Percentiles rank a stretch among this genome's conserved stretches.
Evolutionary conservation across 2,888 invertebrate species (phyloP).

Genomic region (Tipula unca): DNA sequence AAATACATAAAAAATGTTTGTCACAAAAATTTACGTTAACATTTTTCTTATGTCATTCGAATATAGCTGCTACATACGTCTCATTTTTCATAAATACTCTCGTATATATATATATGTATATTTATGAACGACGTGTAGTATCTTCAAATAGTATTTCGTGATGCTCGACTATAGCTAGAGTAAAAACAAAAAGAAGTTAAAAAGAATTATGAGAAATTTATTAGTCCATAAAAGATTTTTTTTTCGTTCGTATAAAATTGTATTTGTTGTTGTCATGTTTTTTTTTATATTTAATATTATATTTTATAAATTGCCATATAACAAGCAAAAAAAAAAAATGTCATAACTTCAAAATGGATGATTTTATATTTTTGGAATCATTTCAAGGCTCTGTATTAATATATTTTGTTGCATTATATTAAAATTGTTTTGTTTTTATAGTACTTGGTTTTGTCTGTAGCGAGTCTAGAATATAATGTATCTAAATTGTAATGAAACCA

Average conservation of each 20-base stretch:
- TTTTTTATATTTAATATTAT: background rate
- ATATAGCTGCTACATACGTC: background rate
- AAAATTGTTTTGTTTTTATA: background rate
- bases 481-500: background rate
- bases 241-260: background rate
- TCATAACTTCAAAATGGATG: background rate
- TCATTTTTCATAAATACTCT: background rate
- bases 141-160: background rate
- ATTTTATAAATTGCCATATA: background rate
- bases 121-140: background rate
- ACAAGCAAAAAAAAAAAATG: background rate
- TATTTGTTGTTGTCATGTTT: background rate
- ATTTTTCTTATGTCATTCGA: background rate
- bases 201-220: constrained; percentile 1
- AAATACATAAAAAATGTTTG: background rate
- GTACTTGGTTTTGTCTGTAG: background rate
- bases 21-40: background rate
- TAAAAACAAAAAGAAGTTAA: background rate
- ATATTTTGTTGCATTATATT: background rate
- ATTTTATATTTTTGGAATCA: background rate
- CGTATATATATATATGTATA: background rate
- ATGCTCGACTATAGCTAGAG: background rate
- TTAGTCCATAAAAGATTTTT: background rate
- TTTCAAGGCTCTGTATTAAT: background rate
- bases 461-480: background rate